A percentile compares a stretch with the other conserved stretches of the same genome.
Evolutionary conservation across 2,888 invertebrate species (phyloP).

Genomic region (Campoplex capitator): DNA sequence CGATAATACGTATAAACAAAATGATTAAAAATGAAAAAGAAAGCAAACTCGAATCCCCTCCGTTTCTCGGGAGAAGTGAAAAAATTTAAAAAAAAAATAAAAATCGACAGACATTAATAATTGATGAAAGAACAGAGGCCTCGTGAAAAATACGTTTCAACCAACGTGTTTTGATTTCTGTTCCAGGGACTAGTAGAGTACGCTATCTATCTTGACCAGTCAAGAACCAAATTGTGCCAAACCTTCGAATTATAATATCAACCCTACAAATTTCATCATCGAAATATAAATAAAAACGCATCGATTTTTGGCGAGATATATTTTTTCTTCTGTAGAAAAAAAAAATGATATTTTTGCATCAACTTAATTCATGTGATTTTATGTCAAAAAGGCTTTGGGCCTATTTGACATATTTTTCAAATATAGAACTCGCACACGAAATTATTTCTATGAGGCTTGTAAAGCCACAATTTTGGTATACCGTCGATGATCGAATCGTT

Average conservation of each 20-base stretch:
- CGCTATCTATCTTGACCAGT: conserved; percentile 68
- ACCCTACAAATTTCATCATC: conserved; percentile 60
- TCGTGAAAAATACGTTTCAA: conserved; percentile 74
- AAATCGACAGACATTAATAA: conserved; percentile 49
- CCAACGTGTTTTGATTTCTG: conserved; percentile 84
- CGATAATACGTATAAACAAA: conserved; percentile 72
- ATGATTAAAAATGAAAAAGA: conserved; percentile 16
- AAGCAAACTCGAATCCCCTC: conserved; percentile 60
- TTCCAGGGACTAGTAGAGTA: conserved; percentile 83
- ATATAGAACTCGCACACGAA: not conserved
- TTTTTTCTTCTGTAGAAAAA: conserved; percentile 25
- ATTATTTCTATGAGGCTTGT: not conserved
- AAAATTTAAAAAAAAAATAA: conserved; percentile 65
- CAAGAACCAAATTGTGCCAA: conserved; percentile 63
- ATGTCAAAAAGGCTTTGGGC: not conserved
- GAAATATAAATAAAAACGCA: conserved; percentile 14
- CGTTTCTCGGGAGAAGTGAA: conserved; percentile 40
- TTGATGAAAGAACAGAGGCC: conserved; percentile 69
- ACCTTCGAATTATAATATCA: conserved; percentile 55
- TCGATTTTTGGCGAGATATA: not conserved
- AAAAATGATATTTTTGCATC: not conserved
- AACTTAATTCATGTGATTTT: not conserved
- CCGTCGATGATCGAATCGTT: conserved; percentile 7
- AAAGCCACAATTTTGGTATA: not conserved
- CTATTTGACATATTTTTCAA: not conserved